phyloP scores from a whole-genome alignment of 2,113 vertebrate genomes.

The Lathamus discolor region DNA sequence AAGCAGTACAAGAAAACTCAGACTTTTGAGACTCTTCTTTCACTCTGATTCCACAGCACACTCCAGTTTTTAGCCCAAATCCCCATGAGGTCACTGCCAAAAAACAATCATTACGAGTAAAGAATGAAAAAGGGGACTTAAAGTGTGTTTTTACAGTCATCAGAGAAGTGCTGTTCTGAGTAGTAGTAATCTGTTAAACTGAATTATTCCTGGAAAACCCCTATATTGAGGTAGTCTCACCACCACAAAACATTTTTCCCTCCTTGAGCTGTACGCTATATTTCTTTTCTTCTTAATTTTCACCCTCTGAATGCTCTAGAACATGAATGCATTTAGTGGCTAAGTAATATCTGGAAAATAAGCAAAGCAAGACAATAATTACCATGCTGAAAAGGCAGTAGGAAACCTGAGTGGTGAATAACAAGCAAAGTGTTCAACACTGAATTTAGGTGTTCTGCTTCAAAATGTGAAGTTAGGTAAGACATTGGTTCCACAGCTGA shows the following conservation, averaged over 20 bases:
- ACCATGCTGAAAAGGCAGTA: neutral
- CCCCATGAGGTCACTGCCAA: neutral
- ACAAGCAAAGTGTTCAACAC: neutral
- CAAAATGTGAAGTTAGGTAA: neutral
- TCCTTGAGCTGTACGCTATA: neutral
- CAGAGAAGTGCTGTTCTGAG: neutral
- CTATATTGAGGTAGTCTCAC: neutral
- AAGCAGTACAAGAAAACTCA: neutral
- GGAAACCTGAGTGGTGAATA: neutral
- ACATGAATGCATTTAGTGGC: neutral
- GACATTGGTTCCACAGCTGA: neutral
- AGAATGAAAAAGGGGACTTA: neutral
- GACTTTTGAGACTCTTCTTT: neutral
- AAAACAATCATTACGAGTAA: neutral
- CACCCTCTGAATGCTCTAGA: neutral
- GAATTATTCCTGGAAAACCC: neutral
- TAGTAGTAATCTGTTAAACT: neutral
- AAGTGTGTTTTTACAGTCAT: neutral
- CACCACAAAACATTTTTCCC: neutral
- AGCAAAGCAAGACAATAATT: neutral
- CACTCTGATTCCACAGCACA: neutral
- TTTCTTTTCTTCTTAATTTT: no score
- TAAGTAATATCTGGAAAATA: neutral
- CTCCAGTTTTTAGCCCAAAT: neutral
- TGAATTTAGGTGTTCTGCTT: neutral